Evolutionary conservation across 2,797 vertebrate genomes (phyloP).

Genomic region (Hippocampus kuda): DNA sequence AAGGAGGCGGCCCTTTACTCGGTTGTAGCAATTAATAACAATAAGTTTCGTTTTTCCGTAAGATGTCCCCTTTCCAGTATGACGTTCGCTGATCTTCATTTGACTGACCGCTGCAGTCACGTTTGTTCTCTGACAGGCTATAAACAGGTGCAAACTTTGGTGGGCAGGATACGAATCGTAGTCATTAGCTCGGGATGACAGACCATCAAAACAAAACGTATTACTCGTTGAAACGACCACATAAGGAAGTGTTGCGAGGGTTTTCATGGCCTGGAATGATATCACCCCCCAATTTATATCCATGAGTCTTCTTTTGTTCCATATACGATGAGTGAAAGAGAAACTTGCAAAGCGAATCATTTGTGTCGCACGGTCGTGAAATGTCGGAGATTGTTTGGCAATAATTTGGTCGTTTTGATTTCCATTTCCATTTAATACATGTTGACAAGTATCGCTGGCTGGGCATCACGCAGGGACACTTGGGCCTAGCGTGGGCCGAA

Average conservation of each 20-base stretch:
- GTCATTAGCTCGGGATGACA: no score
- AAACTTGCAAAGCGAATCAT: background rate
- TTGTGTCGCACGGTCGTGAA: background rate
- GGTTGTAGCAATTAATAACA: no score
- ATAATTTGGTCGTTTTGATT: background rate
- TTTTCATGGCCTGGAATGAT: background rate
- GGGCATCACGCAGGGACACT: background rate
- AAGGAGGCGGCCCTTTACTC: no score
- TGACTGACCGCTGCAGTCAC: no score
- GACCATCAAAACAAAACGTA: no score
- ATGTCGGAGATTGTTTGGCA: background rate
- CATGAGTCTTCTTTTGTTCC: background rate
- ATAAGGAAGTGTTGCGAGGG: background rate
- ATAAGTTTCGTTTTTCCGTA: no score
- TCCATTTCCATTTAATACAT: background rate
- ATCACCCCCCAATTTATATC: background rate
- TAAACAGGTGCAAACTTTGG: no score
- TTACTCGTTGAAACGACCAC: no score
- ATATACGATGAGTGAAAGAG: background rate
- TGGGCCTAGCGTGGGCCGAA: background rate
- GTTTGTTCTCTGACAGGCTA: no score
- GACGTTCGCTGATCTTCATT: no score
- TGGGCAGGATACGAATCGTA: no score
- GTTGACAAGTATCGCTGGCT: background rate
- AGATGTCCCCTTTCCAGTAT: no score